Conservation (phyloP, 2,797 vertebrate genomes). For the Sebastes reedi region DNA sequence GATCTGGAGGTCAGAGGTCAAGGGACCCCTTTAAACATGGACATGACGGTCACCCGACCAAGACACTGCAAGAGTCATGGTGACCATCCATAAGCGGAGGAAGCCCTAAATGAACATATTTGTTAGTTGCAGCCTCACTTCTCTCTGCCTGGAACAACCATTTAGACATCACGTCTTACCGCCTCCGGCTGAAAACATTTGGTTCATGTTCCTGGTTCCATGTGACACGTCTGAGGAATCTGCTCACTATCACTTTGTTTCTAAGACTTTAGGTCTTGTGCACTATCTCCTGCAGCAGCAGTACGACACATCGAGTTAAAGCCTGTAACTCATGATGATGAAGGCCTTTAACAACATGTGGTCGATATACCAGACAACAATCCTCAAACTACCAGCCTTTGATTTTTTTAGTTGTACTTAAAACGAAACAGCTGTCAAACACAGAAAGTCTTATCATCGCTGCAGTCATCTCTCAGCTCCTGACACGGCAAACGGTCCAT, state of each 20-base stretch:
- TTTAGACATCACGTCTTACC: too few species aligned
- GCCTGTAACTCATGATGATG: constrained; percentile 8
- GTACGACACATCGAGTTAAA: neutral
- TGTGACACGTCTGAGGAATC: constrained; percentile 6
- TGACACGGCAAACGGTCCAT: too few species aligned
- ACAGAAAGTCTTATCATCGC: neutral
- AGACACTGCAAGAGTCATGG: too few species aligned
- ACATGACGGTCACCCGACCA: too few species aligned
- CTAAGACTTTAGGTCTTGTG: neutral
- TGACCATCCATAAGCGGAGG: too few species aligned
- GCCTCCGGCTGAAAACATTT: neutral
- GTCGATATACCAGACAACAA: neutral
- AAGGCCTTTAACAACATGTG: neutral
- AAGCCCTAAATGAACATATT: neutral
- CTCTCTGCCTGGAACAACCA: neutral
- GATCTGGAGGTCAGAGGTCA: too few species aligned
- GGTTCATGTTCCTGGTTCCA: constrained; percentile 7
- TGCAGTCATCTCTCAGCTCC: neutral
- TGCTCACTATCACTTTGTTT: neutral
- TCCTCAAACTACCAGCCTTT: constrained; percentile 8
- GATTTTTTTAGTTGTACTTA: constrained; percentile 1
- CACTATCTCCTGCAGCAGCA: neutral
- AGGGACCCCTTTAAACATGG: too few species aligned
- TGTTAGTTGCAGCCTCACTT: neutral
- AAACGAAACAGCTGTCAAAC: constrained; percentile 26